Conservation (phyloP, 1,140 invertebrate genomes). For the Apis laboriosa region DNA sequence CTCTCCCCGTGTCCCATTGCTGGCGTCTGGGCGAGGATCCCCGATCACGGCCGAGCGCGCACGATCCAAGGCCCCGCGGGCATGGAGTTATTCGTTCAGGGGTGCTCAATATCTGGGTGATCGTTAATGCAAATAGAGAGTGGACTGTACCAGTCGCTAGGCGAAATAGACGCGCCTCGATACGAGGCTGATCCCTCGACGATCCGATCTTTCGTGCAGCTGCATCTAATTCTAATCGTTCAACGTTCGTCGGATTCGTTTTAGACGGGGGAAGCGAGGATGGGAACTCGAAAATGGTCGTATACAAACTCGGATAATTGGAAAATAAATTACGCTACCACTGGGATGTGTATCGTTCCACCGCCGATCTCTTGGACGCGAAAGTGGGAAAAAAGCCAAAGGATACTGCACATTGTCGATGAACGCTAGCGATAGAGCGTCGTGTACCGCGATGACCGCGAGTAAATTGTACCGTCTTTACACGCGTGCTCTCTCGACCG, state of each 20-base stretch:
- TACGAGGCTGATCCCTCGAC: background rate
- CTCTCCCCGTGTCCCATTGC: constrained; percentile 14
- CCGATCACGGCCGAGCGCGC: constrained; percentile 66
- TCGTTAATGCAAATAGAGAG: constrained; percentile 55
- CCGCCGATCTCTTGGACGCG: background rate
- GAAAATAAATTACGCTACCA: constrained; percentile 19
- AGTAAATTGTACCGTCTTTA: constrained; percentile 50
- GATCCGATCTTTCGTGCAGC: background rate
- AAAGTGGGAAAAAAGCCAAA: constrained; percentile 16
- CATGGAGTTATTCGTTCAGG: constrained; percentile 63
- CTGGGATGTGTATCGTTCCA: constrained; percentile 2
- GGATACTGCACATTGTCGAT: constrained; percentile 33
- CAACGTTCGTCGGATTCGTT: background rate
- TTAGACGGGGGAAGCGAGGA: background rate
- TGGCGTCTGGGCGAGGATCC: constrained; percentile 56
- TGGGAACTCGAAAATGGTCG: background rate
- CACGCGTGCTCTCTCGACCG: constrained; percentile 27
- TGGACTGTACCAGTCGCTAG: background rate
- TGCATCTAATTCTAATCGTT: background rate
- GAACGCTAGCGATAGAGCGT: constrained; percentile 29
- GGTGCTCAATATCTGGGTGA: constrained; percentile 72
- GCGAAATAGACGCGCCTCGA: background rate
- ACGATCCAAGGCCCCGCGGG: constrained; percentile 69
- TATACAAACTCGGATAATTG: constrained; percentile 12
- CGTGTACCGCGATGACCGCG: constrained; percentile 6